Base-by-base conservation (phyloP, 2,113 vertebrate genomes). In the Muntiacus reevesi region DNA sequence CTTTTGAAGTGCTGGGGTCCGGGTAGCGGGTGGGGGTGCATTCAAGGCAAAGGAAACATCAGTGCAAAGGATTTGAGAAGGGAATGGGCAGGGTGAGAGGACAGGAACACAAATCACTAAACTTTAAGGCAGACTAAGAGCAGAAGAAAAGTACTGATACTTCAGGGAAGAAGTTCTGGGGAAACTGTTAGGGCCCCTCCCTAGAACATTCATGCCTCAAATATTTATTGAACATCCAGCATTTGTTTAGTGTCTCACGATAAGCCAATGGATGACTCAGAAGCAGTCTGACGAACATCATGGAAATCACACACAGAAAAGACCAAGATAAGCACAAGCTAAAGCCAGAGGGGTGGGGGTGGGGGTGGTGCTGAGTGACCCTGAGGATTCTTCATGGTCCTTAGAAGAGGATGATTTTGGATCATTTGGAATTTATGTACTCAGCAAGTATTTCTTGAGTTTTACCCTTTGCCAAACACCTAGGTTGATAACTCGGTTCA, bases 221-320 rank as follows among this genome's bases (percentile, higher is more conserved):
- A 64, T 47, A 97, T 87, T 83, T 94, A 89, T 54, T 95, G 76
- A 89, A 71, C 4, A 3, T 82, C 74, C 43, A 55, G 0, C 23
- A 27, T 27, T 74, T 83, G 76, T 62, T 92, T 64, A 47, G 45
- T 94, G 57, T 95, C 40, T 40, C 30, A 11, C 64, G 92, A 82
- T 4, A 55, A 33, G 43, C 50, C 33, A 83, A 12, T 55, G 43
- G 54, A 81, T 97, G 96, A 98, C 93, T 97, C 96, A 96, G 88
- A 92, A 78, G 88, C 74, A 47, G 16, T 23, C 59, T 50, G 59
- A 62, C 13, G 3, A 78, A 78, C 25, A 82, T 30, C 19, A 2
- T 40, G 15, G 50, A 43, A 82, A 47, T 28, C 23, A 52, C 40
- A 67, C 55, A 71, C 50, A 94, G 25, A 45, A 55, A 67, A 47